Percentiles rank a stretch among this genome's conserved stretches.
phyloP scores from a whole-genome alignment of 2,113 vertebrate genomes.

The Larimichthys polyactis region DNA sequence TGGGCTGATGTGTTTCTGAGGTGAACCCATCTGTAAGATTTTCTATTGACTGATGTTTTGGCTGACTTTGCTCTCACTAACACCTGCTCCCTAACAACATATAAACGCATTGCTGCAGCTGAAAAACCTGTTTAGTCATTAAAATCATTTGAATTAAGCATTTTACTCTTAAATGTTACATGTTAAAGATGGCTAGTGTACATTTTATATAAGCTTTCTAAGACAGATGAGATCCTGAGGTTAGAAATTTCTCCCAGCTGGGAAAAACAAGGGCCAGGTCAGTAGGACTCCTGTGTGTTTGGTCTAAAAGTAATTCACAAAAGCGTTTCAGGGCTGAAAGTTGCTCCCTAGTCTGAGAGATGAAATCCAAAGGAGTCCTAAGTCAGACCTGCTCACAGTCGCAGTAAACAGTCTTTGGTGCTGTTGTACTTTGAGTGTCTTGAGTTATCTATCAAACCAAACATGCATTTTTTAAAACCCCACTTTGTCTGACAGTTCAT shows the following conservation, averaged over 20 bases:
- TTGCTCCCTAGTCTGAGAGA: too few species aligned
- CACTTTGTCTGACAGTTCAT: not conserved
- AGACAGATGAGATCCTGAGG: not conserved
- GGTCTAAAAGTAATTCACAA: too few species aligned
- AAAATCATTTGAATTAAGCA: not conserved
- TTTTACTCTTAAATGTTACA: not conserved
- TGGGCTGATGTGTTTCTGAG: not conserved
- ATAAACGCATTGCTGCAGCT: not conserved
- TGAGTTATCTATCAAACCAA: not conserved
- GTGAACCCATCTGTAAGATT: conserved; percentile 11
- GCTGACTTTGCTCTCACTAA: conserved; percentile 4
- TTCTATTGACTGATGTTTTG: not conserved
- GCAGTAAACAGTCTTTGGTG: not conserved
- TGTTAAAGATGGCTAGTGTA: not conserved
- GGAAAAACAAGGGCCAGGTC: not conserved
- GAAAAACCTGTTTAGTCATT: not conserved
- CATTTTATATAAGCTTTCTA: not conserved
- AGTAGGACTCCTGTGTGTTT: too few species aligned
- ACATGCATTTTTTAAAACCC: not conserved
- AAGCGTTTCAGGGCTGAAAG: too few species aligned
- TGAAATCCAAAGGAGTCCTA: too few species aligned
- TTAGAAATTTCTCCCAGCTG: not conserved
- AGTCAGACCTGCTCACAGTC: not conserved
- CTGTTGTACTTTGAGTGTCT: not conserved
- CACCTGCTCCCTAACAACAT: conserved; percentile 21